Evolutionary conservation across 2,113 vertebrate species (phyloP).

Genomic region (Upupa epops): DNA sequence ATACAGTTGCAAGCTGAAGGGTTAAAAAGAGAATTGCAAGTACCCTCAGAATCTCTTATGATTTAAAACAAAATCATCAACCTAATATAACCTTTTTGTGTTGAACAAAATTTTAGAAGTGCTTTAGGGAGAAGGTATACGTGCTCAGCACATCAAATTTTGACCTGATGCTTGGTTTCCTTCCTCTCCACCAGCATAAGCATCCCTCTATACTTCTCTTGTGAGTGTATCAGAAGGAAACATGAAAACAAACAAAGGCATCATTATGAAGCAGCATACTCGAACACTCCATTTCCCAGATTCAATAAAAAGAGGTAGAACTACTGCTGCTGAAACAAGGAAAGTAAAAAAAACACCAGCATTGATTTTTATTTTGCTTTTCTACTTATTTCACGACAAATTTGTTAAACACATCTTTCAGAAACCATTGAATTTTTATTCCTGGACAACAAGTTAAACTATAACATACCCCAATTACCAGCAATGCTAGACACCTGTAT

Average conservation of each 20-base stretch:
- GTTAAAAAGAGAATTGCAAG: not conserved
- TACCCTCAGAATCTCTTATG: not conserved
- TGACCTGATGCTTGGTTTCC: not conserved
- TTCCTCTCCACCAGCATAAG: not conserved
- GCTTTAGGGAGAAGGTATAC: rapidly evolving
- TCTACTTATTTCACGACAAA: not conserved
- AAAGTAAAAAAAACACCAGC: not conserved
- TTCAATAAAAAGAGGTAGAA: not conserved
- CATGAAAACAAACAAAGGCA: not conserved
- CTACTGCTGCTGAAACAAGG: not conserved
- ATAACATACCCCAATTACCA: not conserved
- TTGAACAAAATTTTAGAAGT: not conserved
- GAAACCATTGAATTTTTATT: not conserved
- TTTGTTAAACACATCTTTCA: not conserved
- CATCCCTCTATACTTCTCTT: not conserved
- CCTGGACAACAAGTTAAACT: not conserved
- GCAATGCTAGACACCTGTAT: not conserved
- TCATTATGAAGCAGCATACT: not conserved
- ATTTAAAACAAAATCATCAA: not conserved
- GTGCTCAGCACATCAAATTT: not conserved
- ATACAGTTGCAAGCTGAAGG: not conserved
- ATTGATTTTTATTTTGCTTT: not conserved
- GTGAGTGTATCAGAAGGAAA: not conserved
- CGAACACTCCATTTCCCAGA: not conserved
- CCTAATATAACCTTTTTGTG: not conserved